These are phyloP conservation scores for Drosophila mauritiana DNA, from an alignment of 1,140 invertebrate genomes.

Conservation along the genomic window DNA sequence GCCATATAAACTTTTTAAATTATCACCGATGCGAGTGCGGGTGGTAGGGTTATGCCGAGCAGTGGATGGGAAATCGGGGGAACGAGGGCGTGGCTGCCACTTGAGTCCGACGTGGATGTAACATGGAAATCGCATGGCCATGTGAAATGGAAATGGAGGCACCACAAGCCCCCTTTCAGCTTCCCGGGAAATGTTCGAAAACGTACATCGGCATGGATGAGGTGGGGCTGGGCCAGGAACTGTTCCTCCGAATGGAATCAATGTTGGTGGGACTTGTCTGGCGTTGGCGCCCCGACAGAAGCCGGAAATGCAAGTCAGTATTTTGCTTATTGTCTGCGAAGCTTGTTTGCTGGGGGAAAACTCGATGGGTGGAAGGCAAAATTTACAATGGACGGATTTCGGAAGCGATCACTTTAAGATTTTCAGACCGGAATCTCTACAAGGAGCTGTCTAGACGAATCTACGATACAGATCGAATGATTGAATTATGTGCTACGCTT, in stretches of 20 bases:
- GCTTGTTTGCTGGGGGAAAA: conserved; percentile 58
- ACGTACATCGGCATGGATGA: conserved; percentile 47
- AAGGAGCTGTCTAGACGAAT: neutral
- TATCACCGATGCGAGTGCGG: conserved; percentile 65
- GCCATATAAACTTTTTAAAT: conserved; percentile 81
- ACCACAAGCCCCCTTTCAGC: conserved; percentile 19
- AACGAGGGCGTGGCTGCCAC: conserved; percentile 58
- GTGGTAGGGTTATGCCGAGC: neutral
- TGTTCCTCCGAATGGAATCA: conserved; percentile 24
- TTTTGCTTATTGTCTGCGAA: conserved; percentile 60
- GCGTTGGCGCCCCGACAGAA: conserved; percentile 56
- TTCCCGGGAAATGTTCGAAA: conserved; percentile 62
- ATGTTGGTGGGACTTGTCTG: conserved; percentile 32
- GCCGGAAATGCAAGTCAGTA: conserved; percentile 73
- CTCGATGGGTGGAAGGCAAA: conserved; percentile 37
- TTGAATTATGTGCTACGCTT: too few species aligned
- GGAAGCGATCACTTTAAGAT: conserved; percentile 3
- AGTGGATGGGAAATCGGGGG: neutral
- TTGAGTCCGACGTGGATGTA: conserved; percentile 63
- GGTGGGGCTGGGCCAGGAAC: conserved; percentile 10
- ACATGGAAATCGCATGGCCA: conserved; percentile 78
- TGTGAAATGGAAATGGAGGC: conserved; percentile 66
- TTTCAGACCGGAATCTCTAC: neutral
- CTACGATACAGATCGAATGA: too few species aligned
- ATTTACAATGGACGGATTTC: conserved; percentile 7